Evolutionary conservation across 1,140 invertebrate genomes (phyloP), one percentile per base, ranked within the genome.

Genomic region (Magallana ariakensis): DNA sequence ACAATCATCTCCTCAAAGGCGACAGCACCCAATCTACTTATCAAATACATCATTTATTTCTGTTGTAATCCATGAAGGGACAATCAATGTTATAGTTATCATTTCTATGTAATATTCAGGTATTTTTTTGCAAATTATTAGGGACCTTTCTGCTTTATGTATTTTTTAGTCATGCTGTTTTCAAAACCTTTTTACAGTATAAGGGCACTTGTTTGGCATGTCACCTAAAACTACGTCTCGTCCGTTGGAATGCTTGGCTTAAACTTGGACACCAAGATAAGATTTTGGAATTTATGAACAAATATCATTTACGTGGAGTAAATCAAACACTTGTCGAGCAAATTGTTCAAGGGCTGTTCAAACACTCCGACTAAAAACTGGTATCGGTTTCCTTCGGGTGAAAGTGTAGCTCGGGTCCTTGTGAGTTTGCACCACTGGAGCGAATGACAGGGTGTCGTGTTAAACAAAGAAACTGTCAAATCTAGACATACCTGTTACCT

Each of bases 201-300:
- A 46, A 4, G 33, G 33, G 5, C 33, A 13, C 58, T 13, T 60
- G 58, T 75, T 26, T 11, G 22, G 22, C 9, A 19, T 33, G 66
- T 75, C 22, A 75, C 6, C 10, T 46, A 8, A 33, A 75, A 13
- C 66, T 22, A 75, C 11, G 11, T 62, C 5, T 62, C 16, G 19
- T 62, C 16, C 19, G 58, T 26, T 26, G 22, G 19, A 75, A 75
- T 22, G 19, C 22, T 75, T 26, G 33, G 33, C 66, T 26, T 75
- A 26, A 75, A 75, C 66, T 22, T 75, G 66, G 66, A 3, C 66
- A 75, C 66, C 66, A 75, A 75, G 66, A 75, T 75, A 75, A 75
- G 66, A 26, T 33, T 75, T 75, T 75, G 66, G 66, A 26, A 75
- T 75, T 75, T 26, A 75, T 75, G 66, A 75, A 75, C 66, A 75